phyloP scores from a whole-genome alignment of 2,888 invertebrate genomes.

The Lathronympha strigana region DNA sequence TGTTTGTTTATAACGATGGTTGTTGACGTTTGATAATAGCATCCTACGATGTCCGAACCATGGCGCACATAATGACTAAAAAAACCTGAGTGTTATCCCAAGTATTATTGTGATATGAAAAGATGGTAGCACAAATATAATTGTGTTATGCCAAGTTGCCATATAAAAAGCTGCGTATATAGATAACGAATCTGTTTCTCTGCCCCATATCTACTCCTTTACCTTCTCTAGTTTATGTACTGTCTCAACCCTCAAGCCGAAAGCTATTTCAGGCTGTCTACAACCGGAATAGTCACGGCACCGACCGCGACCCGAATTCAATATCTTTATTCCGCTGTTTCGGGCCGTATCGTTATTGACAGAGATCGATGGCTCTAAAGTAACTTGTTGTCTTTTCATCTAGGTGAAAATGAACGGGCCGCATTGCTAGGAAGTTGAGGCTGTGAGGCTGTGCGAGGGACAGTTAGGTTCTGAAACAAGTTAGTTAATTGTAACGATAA shows the following conservation, averaged over 20 bases:
- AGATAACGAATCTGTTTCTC: neutral
- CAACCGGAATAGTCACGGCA: constrained; percentile 2
- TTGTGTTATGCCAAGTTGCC: too few species aligned
- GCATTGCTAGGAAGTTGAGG: neutral
- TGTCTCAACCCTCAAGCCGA: neutral
- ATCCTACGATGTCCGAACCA: too few species aligned
- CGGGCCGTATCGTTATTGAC: constrained; percentile 15
- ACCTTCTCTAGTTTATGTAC: neutral
- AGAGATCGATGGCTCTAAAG: constrained; percentile 35
- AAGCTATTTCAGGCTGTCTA: constrained; percentile 14
- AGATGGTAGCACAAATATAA: too few species aligned
- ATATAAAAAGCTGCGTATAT: neutral
- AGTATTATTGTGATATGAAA: too few species aligned
- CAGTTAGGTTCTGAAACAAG: too few species aligned
- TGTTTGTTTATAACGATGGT: too few species aligned
- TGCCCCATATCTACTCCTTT: neutral
- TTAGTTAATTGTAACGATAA: too few species aligned
- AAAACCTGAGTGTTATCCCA: too few species aligned
- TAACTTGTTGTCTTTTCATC: constrained; percentile 39
- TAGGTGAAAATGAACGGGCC: constrained; percentile 27
- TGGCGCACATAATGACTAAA: too few species aligned
- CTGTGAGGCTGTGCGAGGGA: too few species aligned
- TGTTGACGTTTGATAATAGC: too few species aligned
- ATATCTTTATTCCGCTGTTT: constrained; percentile 31
- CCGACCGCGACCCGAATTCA: constrained; percentile 19